A percentile compares a stretch with the other conserved stretches of the same genome.
Conservation (phyloP, 2,888 invertebrate genomes). For the Athalia rosae region DNA sequence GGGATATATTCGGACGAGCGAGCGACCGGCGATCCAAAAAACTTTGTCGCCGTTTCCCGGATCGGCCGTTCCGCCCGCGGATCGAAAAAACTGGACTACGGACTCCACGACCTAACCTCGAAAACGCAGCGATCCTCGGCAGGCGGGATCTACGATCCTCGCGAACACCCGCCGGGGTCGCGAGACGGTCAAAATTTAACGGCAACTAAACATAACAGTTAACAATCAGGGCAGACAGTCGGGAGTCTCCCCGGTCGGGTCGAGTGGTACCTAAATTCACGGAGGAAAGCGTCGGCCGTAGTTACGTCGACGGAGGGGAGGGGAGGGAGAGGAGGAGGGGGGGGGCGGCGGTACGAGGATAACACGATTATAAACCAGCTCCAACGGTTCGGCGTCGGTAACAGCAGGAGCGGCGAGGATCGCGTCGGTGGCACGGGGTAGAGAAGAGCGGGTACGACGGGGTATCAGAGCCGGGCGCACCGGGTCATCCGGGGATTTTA, state of each 20-base stretch:
- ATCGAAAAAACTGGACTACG: not conserved
- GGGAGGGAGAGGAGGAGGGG: too few relatives aligned
- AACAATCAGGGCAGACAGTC: slow-evolving; percentile 36
- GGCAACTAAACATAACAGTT: slow-evolving; percentile 43
- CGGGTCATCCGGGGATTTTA: slow-evolving; percentile 37
- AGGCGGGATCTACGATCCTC: slow-evolving; percentile 19
- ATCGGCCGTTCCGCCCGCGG: not conserved
- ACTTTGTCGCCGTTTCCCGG: not conserved
- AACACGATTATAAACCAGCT: slow-evolving; percentile 42
- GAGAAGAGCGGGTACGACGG: too few relatives aligned
- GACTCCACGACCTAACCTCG: not conserved
- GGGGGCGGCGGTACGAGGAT: slow-evolving; percentile 20
- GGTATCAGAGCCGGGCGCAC: slow-evolving; percentile 11
- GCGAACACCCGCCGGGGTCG: slow-evolving; percentile 16
- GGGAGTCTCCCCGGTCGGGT: slow-evolving; percentile 15
- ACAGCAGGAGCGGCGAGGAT: too few relatives aligned
- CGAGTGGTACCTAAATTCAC: slow-evolving; percentile 34
- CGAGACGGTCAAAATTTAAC: slow-evolving; percentile 30
- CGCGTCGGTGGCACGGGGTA: too few relatives aligned
- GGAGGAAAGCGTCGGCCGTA: not conserved
- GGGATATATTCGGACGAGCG: slow-evolving; percentile 16
- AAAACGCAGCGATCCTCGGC: not conserved
- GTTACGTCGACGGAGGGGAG: not conserved
- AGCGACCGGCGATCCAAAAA: not conserved
- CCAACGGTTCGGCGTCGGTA: slow-evolving; percentile 16